A percentile compares a stretch with the other conserved stretches of the same genome.
Evolutionary conservation across 2,888 invertebrate genomes (phyloP).

Genomic region (Xestia xanthographa): DNA sequence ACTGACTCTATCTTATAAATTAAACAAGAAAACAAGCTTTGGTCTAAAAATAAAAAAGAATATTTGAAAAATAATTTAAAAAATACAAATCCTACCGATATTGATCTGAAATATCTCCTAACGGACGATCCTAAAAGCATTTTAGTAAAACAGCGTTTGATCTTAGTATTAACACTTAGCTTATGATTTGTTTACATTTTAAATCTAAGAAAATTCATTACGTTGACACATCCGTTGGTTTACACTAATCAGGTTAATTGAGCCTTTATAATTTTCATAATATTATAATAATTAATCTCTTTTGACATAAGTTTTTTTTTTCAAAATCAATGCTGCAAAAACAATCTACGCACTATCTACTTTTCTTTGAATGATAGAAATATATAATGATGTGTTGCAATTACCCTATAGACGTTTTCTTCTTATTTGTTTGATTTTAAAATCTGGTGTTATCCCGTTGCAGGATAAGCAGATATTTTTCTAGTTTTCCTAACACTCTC

Average conservation of each 20-base stretch:
- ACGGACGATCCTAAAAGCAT: constrained; percentile 58
- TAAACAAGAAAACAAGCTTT: constrained; percentile 83
- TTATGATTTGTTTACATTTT: constrained; percentile 65
- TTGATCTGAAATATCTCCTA: constrained; percentile 52
- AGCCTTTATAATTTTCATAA: constrained; percentile 60
- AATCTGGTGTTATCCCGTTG: constrained; percentile 29
- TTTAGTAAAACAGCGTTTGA: constrained; percentile 47
- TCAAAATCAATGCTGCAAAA: constrained; percentile 34
- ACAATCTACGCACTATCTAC: constrained; percentile 40
- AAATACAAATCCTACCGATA: constrained; percentile 66
- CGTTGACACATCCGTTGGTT: constrained; percentile 70
- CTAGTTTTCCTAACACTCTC: constrained; percentile 32
- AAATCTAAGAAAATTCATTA: constrained; percentile 66
- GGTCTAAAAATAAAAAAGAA: constrained; percentile 78
- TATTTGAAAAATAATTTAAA: constrained; percentile 71
- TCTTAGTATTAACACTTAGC: constrained; percentile 59
- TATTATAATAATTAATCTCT: constrained; percentile 54
- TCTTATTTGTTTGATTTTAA: constrained; percentile 11
- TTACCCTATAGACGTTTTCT: constrained; percentile 1
- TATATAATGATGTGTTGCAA: constrained; percentile 6
- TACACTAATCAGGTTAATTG: constrained; percentile 68
- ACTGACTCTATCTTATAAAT: constrained; percentile 67
- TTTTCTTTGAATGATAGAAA: constrained; percentile 18
- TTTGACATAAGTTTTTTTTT: constrained; percentile 44
- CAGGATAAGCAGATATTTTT: constrained; percentile 43